phyloP scores from a whole-genome alignment of 2,888 invertebrate species.

The Hesperia comma region DNA sequence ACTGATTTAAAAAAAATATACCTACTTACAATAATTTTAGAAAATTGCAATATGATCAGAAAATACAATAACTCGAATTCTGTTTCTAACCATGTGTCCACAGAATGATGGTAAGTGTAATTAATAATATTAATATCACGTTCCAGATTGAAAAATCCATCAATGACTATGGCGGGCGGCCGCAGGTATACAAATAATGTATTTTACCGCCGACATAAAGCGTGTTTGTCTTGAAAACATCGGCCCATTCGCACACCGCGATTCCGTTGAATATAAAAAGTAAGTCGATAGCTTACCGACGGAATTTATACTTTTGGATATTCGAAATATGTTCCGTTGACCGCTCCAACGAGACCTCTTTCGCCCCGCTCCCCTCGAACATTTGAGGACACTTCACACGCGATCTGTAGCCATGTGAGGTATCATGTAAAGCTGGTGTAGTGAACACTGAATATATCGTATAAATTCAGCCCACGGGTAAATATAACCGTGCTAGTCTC shows the following conservation, averaged over 20 bases:
- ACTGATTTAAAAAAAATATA: no score
- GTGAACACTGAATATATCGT: slow-evolving; percentile 77
- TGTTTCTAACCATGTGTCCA: no score
- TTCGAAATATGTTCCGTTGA: slow-evolving; percentile 75
- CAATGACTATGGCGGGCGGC: slow-evolving; percentile 36
- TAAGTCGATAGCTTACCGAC: slow-evolving; percentile 83
- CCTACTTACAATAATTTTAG: no score
- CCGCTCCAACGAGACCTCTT: slow-evolving; percentile 55
- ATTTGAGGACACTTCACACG: slow-evolving; percentile 29
- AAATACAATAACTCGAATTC: background rate
- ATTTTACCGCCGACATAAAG: slow-evolving; percentile 51
- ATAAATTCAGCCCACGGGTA: slow-evolving; percentile 82
- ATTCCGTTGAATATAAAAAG: slow-evolving; percentile 81
- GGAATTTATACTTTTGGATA: slow-evolving; percentile 83
- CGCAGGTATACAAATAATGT: slow-evolving; percentile 42
- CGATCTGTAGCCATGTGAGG: slow-evolving; percentile 47
- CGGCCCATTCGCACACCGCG: slow-evolving; percentile 73
- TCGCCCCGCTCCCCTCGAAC: slow-evolving; percentile 35
- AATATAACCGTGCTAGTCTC: slow-evolving; percentile 80
- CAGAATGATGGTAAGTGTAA: background rate
- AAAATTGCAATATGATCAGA: background rate
- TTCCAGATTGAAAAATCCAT: slow-evolving; percentile 34
- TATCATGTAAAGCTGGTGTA: slow-evolving; percentile 58
- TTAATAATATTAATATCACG: background rate
- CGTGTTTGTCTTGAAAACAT: slow-evolving; percentile 80